Conservation (phyloP, 2,797 vertebrate species). For the Phrynocephalus forsythii region DNA sequence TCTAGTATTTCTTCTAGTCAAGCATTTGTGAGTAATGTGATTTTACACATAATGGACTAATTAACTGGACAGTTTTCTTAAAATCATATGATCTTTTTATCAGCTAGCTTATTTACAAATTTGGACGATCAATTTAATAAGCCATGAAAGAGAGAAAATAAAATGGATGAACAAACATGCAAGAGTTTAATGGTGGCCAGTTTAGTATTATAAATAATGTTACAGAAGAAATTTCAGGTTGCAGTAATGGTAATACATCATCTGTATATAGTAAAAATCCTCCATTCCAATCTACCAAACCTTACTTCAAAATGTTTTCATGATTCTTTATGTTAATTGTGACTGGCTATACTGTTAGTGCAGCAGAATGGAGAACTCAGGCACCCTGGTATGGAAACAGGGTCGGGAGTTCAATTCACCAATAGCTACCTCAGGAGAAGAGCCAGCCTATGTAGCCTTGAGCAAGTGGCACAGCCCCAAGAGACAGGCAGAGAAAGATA, state of each 20-base stretch:
- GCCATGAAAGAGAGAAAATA: slow-evolving; percentile 58
- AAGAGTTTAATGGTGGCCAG: background rate
- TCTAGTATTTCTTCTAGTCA: slow-evolving; percentile 50
- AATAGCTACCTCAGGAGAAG: no score
- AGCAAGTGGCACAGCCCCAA: no score
- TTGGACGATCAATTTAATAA: slow-evolving; percentile 64
- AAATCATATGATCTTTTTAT: slow-evolving; percentile 67
- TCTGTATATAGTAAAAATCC: background rate
- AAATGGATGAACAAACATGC: slow-evolving; percentile 21
- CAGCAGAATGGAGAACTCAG: no score
- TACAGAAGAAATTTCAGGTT: background rate
- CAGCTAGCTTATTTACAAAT: slow-evolving; percentile 64
- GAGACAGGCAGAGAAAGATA: no score
- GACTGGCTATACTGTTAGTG: background rate
- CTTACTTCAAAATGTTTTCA: background rate
- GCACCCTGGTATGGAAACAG: no score
- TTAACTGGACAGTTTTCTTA: slow-evolving; percentile 69
- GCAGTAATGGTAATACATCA: background rate
- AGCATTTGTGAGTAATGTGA: slow-evolving; percentile 60
- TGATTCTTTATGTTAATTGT: background rate
- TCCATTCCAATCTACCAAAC: background rate
- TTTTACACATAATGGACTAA: slow-evolving; percentile 71
- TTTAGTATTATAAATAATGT: background rate
- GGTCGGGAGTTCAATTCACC: no score
- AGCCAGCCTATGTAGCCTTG: no score